Evolutionary conservation across 2,888 invertebrate species (phyloP), one percentile per base, ranked within the genome.

Genomic region (Napeogenes inachia): DNA sequence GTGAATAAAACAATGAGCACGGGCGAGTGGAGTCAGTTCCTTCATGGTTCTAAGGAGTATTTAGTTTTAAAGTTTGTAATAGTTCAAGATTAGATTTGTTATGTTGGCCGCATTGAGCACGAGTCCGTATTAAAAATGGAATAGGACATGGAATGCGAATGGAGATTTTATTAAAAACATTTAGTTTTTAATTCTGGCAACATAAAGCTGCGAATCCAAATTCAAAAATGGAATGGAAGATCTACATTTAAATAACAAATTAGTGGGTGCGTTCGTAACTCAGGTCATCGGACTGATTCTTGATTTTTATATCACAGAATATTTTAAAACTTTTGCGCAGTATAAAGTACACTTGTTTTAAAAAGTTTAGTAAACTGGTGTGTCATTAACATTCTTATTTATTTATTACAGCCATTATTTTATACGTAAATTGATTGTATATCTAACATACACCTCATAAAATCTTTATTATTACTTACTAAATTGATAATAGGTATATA

Each of bases 161-260:
- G 50, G 54, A 56, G 30, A 47, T 13, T 47, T 47, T 47, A 47
- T 13, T 47, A 21, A 13, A 47, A 47, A 50, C 30, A 50, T 63
- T 59, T 54, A 59, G 5, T 65, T 42, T 58, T 50, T 58, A 61
- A 66, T 73, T 56, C 30, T 58, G 45, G 58, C 59, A 45, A 57
- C 54, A 73, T 69, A 73, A 67, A 68, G 62, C 72, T 73, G 80
- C 80, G 78, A 83, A 81, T 80, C 77, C 77, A 73, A 81, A 84
- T 81, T 81, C 81, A 80, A 87, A 85, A 87, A 82, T 81, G 80
- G 82, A 83, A 84, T 81, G 77, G 82, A 80, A 81, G 77, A 80
- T 74, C 71, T 62, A 78, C 82, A 87, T 88, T 86, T 86, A 84
- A 88, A 87, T 88, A 85, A 84, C 87, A 87, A 87, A 87, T 87